These are phyloP conservation scores for Metallyticus violacea DNA, from an alignment of 2,888 invertebrate species.

Conservation along the genomic window DNA sequence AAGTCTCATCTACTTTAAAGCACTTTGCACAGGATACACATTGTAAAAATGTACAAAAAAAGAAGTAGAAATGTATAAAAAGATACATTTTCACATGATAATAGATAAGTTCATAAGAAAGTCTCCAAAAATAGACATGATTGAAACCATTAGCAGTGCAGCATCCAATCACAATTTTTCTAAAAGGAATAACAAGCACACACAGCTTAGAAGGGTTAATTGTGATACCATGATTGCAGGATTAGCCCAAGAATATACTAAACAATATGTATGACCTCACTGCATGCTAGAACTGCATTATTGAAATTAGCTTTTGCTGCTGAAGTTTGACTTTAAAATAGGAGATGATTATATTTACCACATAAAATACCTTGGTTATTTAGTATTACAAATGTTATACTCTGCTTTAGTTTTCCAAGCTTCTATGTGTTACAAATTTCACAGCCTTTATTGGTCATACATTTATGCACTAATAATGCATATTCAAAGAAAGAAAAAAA, in stretches of 20 bases:
- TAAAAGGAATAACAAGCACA: neutral
- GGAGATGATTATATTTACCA: neutral
- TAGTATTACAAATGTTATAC: neutral
- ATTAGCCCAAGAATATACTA: neutral
- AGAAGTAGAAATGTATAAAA: conserved; percentile 11
- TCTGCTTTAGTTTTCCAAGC: neutral
- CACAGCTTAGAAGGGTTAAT: neutral
- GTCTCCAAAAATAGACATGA: neutral
- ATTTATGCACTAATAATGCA: neutral
- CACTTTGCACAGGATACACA: neutral
- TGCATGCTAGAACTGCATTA: neutral
- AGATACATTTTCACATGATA: neutral
- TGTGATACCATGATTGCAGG: neutral
- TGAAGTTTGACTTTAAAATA: neutral
- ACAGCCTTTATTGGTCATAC: neutral
- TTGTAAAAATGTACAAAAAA: conserved; percentile 2
- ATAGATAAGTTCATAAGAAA: neutral
- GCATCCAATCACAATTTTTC: neutral
- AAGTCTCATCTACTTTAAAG: neutral
- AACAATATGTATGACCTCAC: neutral
- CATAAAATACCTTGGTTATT: neutral
- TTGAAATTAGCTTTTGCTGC: neutral
- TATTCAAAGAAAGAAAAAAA: neutral
- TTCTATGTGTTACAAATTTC: neutral
- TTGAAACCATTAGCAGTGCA: neutral